A percentile compares a stretch with the other conserved stretches of the same genome.
Evolutionary conservation across 2,113 vertebrate genomes (phyloP).

Genomic region (Sylvia atricapilla): DNA sequence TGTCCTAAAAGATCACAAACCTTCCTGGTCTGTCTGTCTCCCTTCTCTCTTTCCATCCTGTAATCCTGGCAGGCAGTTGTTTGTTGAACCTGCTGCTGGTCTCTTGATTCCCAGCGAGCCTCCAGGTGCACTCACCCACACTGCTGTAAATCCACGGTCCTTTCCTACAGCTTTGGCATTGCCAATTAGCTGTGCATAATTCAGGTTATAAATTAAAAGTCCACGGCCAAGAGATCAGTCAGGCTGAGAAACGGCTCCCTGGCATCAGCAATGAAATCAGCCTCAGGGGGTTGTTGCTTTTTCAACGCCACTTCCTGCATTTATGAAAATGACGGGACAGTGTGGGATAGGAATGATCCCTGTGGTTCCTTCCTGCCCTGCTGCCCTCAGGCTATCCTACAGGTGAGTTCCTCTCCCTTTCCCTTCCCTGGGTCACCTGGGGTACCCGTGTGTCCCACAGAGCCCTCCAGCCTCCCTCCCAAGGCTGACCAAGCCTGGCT

Average conservation of each 20-base stretch:
- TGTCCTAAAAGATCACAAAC: not conserved
- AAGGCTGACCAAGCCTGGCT: not conserved
- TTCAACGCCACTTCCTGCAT: not conserved
- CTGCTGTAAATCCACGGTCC: not conserved
- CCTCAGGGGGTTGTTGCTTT: not conserved
- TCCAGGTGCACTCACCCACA: not conserved
- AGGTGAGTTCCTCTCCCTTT: not conserved
- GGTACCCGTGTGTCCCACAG: accelerated
- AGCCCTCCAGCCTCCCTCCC: not conserved
- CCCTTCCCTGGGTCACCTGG: not conserved
- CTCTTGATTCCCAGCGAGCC: not conserved
- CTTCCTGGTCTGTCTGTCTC: not conserved
- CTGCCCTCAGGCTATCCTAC: not conserved
- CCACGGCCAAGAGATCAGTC: not conserved
- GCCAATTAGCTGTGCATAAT: not conserved
- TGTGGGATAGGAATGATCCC: not conserved
- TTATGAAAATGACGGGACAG: not conserved
- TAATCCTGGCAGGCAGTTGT: not conserved
- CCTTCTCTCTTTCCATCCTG: not conserved
- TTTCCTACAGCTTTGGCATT: not conserved
- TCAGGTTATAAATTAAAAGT: not conserved
- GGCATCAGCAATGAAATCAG: not conserved
- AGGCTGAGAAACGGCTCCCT: not conserved
- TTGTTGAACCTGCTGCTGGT: not conserved
- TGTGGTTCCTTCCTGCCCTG: not conserved